Evolutionary conservation across 2,113 vertebrate species (phyloP), one percentile per base, ranked within the genome.

Genomic region (Bubalus kerabau): DNA sequence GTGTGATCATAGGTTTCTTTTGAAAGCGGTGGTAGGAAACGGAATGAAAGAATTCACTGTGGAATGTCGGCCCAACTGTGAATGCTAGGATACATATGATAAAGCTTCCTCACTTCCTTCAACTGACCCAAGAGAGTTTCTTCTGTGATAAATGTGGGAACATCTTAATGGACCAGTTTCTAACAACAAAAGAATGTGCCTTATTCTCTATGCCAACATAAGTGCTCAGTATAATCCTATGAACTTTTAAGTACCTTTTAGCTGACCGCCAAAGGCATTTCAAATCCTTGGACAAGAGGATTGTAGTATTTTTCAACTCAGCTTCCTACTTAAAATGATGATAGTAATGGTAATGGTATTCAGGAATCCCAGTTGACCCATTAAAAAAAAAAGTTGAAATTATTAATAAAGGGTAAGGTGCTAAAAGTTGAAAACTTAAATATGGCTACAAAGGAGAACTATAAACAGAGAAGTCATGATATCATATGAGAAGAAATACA

Each of bases 61-160:
- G 50, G 60, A 95, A 95, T 94, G 13, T n/a, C 19, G 8, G 6
- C 30, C 54, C n/a, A n/a, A 52, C 32, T 46, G 24, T 80, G 81
- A 97, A 80, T 91, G 13, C 50, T 40, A 46, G 74, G 93, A 96
- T 97, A 4, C 56, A 43, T 48, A 88, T 54, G 85, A 96, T 60
- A 97, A 90, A 89, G 40, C 6, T 76, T 54, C 43, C 36, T 56
- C 30, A 90, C 40, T 23, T 78, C 30, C 40, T 97, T 60, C 46
- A 97, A n/a, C 52, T 80, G 30, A 91, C 30, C 46, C 57, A 2
- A 54, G 11, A 87, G 81, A 3, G 3, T 64, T 91, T 9, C 67
- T 86, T 96, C 89, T 87, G 17, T 95, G 82, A 97, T 91, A 86
- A 91, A 89, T 92, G 85, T 97, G 92, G 74, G 92, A 97, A 88